Conservation (phyloP, 2,888 invertebrate genomes). For the Rhogogaster chlorosoma region DNA sequence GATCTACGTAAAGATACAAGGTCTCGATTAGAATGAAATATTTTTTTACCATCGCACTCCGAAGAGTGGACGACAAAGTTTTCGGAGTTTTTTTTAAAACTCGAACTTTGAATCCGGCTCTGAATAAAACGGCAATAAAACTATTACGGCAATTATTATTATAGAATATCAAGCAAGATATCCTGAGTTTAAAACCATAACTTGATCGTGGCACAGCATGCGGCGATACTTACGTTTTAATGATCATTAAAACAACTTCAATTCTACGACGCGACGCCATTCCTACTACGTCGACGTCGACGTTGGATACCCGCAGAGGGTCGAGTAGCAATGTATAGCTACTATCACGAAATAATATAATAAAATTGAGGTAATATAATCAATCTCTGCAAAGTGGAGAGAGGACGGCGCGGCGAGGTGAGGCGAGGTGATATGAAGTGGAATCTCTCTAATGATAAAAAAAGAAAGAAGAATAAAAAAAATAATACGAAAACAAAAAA, state of each 20-base stretch:
- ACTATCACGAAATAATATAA: neutral
- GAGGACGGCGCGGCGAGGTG: neutral
- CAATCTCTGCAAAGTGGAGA: neutral
- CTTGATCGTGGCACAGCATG: neutral
- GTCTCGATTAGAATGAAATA: too few relatives aligned
- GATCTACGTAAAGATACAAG: too few relatives aligned
- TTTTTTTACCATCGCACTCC: too few relatives aligned
- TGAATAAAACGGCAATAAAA: too few relatives aligned
- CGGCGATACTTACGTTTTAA: neutral
- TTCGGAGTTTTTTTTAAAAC: too few relatives aligned
- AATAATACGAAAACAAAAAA: too few relatives aligned
- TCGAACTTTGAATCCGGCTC: too few relatives aligned
- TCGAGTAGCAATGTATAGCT: neutral
- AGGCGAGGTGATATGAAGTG: neutral
- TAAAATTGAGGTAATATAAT: neutral
- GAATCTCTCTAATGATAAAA: neutral
- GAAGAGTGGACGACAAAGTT: too few relatives aligned
- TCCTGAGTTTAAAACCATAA: neutral
- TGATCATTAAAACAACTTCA: slow-evolving; percentile 9
- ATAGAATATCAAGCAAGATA: neutral
- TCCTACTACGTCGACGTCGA: neutral
- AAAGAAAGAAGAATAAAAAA: neutral
- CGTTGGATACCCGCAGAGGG: neutral
- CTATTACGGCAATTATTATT: neutral
- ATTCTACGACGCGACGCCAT: neutral